Evolutionary conservation across 2,797 vertebrate species (phyloP).

Genomic region (Pterois miles): DNA sequence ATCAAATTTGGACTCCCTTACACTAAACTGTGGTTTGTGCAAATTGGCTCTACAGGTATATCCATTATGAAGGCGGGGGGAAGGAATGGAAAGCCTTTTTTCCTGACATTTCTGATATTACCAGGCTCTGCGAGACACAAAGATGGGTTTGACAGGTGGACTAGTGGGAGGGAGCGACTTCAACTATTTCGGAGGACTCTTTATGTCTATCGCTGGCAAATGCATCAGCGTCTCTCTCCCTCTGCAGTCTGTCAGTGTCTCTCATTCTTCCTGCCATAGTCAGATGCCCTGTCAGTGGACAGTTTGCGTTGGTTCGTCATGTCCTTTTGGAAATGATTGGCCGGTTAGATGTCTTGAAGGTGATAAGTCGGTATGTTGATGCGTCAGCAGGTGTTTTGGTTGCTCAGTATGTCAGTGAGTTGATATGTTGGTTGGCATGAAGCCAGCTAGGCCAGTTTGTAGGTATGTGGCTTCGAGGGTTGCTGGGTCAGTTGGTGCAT

Average conservation of each 20-base stretch:
- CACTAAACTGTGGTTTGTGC: conserved; percentile 35
- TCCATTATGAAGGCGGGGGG: conserved; percentile 44
- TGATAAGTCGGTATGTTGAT: neutral
- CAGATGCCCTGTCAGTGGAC: conserved; percentile 36
- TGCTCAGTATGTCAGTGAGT: neutral
- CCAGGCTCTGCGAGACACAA: conserved; percentile 49
- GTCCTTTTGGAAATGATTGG: neutral
- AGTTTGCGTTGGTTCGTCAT: conserved; percentile 9
- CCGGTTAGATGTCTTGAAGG: neutral
- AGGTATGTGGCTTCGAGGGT: neutral
- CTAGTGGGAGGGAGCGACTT: conserved; percentile 71
- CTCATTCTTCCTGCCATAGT: conserved; percentile 47
- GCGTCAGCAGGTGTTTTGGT: neutral
- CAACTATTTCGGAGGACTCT: conserved; percentile 76
- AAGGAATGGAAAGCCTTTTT: conserved; percentile 37
- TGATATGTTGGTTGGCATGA: neutral
- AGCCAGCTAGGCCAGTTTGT: neutral
- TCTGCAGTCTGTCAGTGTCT: conserved; percentile 22
- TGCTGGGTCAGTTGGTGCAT: neutral
- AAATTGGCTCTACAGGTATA: conserved; percentile 59
- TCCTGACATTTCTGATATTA: conserved; percentile 64
- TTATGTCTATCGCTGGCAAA: conserved; percentile 77
- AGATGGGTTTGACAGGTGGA: conserved; percentile 47
- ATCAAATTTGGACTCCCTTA: conserved; percentile 53
- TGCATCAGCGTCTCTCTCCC: conserved; percentile 50